Evolutionary conservation across 1,140 invertebrate genomes (phyloP).

Genomic region (Neoseiulus cucumeris): DNA sequence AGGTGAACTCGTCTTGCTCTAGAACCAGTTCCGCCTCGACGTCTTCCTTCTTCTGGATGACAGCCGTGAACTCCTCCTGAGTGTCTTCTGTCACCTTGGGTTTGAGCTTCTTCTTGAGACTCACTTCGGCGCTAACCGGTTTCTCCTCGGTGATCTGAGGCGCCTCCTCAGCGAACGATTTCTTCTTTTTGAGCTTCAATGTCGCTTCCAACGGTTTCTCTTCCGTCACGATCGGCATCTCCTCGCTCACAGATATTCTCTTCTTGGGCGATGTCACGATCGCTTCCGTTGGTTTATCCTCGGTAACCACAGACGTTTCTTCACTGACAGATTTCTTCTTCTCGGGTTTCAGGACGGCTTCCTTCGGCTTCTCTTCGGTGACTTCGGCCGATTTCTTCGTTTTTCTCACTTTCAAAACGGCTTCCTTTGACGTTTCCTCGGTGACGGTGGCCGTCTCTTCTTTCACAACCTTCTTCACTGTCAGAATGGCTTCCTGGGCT

Average conservation of each 20-base stretch:
- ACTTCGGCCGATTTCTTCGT: not conserved
- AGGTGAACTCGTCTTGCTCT: constrained; percentile 7
- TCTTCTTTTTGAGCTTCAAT: not conserved
- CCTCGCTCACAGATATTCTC: not conserved
- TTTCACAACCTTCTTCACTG: constrained; percentile 14
- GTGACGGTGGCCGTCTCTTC: constrained; percentile 11
- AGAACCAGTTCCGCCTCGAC: constrained; percentile 3
- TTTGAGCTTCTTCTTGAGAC: constrained; percentile 12
- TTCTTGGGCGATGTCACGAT: constrained; percentile 11
- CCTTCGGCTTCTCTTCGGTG: not conserved
- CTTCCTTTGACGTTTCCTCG: constrained; percentile 8
- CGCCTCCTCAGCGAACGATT: constrained; percentile 9
- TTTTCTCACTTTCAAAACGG: not conserved
- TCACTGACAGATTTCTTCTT: constrained; percentile 8
- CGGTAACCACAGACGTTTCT: not conserved
- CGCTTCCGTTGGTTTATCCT: constrained; percentile 8
- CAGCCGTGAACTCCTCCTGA: constrained; percentile 1
- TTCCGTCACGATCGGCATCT: not conserved
- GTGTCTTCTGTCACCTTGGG: not conserved
- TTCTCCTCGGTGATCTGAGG: constrained; percentile 18
- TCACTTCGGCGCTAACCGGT: constrained; percentile 16
- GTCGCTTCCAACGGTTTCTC: not conserved
- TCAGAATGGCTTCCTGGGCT: not conserved
- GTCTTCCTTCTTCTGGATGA: constrained; percentile 11
- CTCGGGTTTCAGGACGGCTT: not conserved